These are phyloP conservation scores for Resseliella maxima DNA, from an alignment of 2,888 invertebrate species.

Conservation along the genomic window DNA sequence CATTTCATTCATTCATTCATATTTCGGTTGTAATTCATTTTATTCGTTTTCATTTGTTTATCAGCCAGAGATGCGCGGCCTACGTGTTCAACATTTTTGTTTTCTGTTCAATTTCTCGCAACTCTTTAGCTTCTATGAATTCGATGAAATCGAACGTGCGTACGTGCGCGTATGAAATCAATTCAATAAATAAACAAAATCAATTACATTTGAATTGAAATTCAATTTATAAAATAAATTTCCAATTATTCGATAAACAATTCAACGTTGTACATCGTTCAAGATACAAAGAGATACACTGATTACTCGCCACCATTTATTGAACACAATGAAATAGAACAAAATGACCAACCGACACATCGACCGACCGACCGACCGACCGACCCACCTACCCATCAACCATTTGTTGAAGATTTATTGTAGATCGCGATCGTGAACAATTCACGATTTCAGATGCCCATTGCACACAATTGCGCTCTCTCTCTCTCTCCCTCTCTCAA, in stretches of 20 bases:
- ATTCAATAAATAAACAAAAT: conserved; percentile 53
- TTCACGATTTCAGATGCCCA: background rate
- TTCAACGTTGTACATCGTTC: too few species aligned
- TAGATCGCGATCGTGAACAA: background rate
- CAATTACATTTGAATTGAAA: conserved; percentile 43
- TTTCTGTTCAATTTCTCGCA: background rate
- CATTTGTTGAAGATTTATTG: too few species aligned
- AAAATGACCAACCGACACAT: background rate
- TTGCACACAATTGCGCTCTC: background rate
- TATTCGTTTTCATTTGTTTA: conserved; percentile 14
- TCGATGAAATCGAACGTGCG: background rate
- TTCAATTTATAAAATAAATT: conserved; percentile 53
- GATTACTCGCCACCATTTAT: background rate
- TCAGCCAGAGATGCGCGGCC: background rate
- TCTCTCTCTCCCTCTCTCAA: background rate
- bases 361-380: background rate
- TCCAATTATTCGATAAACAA: conserved; percentile 45
- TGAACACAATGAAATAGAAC: background rate
- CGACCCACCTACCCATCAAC: background rate
- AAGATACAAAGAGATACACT: too few species aligned
- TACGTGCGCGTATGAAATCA: conserved; percentile 43
- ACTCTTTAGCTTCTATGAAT: background rate
- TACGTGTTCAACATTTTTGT: background rate
- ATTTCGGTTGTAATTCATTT: background rate
- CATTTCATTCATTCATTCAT: conserved; percentile 34